Evolutionary conservation across 2,888 invertebrate genomes (phyloP).

Genomic region (Epinotia demarniana): DNA sequence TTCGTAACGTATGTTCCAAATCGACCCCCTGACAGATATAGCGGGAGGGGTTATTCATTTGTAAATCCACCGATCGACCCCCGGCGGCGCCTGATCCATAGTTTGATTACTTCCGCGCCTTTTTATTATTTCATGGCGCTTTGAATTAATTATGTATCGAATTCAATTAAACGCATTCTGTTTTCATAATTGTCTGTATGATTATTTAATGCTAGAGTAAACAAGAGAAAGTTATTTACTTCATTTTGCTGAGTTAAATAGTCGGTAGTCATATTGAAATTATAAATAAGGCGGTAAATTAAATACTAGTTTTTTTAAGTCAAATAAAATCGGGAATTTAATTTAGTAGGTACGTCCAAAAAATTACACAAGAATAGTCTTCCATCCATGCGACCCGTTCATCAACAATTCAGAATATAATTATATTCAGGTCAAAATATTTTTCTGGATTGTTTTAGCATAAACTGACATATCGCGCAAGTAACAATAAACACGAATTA

Average conservation of each 20-base stretch:
- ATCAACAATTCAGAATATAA: neutral
- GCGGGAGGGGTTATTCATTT: conserved; percentile 8
- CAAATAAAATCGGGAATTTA: neutral
- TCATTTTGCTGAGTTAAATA: too few relatives aligned
- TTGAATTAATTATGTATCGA: conserved; percentile 16
- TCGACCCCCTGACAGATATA: neutral
- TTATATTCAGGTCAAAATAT: neutral
- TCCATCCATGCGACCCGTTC: too few relatives aligned
- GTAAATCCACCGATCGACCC: conserved; percentile 19
- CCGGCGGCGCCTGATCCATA: conserved; percentile 11
- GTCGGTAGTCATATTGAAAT: neutral
- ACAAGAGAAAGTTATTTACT: neutral
- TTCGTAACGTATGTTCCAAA: neutral
- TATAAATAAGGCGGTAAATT: neutral
- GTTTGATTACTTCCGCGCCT: conserved; percentile 25
- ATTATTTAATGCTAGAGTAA: conserved; percentile 14
- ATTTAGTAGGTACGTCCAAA: too few relatives aligned
- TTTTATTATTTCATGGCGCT: conserved; percentile 25
- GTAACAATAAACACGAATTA: neutral
- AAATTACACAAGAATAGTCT: too few relatives aligned
- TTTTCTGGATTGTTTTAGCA: neutral
- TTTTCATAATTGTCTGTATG: conserved; percentile 9
- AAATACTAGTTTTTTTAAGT: neutral
- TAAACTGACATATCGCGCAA: neutral
- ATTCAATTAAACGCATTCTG: conserved; percentile 21